Conservation (phyloP, 2,797 vertebrate species). For the Scleropages formosus region DNA sequence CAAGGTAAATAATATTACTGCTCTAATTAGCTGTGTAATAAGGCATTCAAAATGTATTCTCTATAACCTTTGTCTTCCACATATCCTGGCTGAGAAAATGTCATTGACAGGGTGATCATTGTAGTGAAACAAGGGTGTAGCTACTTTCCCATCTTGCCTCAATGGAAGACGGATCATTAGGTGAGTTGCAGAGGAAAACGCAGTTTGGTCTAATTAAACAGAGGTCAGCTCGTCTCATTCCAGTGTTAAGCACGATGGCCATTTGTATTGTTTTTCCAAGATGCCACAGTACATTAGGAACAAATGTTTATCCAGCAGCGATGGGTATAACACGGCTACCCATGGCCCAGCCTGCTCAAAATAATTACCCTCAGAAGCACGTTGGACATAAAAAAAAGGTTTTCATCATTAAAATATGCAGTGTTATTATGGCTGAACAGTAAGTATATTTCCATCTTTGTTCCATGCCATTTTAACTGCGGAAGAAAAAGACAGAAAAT, state of each 20-base stretch:
- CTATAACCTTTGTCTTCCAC: neutral
- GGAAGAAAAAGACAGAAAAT: neutral
- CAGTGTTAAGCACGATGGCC: neutral
- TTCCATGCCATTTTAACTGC: neutral
- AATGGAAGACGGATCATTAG: neutral
- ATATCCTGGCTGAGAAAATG: neutral
- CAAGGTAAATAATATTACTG: neutral
- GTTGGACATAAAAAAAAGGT: neutral
- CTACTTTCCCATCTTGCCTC: neutral
- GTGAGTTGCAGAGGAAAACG: neutral
- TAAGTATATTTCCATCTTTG: neutral
- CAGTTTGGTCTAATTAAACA: neutral
- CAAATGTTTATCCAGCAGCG: neutral
- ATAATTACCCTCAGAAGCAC: neutral
- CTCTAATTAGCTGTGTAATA: slow-evolving; percentile 21
- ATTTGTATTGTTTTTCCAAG: neutral
- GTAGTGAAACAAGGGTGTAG: neutral
- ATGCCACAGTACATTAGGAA: neutral
- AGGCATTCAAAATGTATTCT: slow-evolving; percentile 2
- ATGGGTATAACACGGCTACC: neutral
- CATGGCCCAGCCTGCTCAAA: neutral
- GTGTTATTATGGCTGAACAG: neutral
- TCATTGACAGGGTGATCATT: neutral
- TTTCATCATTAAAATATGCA: slow-evolving; percentile 5
- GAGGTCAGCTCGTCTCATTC: neutral